Evolutionary conservation across 2,888 invertebrate species (phyloP), one percentile per base, ranked within the genome.

Genomic region (Papilio demoleus): DNA sequence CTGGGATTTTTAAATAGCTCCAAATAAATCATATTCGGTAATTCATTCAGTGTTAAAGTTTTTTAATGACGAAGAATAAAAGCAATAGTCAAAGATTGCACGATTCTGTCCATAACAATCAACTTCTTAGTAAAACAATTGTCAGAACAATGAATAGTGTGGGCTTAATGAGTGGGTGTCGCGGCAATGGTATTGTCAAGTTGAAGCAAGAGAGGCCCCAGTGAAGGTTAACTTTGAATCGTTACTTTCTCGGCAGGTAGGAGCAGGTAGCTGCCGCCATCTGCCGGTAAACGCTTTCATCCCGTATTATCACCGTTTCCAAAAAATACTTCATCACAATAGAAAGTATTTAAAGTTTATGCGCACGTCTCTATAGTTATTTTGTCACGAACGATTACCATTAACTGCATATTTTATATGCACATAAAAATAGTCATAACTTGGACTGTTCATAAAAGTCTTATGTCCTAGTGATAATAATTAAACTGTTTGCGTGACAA

Each of bases 251-350:
- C 83, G 81, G 74, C 76, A 74, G 74, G 77, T 72, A 73, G 77
- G 70, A 68, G 84, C 90, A 90, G 90, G 91, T 89, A 91, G 88
- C 74, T 81, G 91, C 74, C 81, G 80, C 82, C 90, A 88, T 88
- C 87, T 89, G 90, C 84, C 87, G 90, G 89, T 88, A 85, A 83
- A 79, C 86, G 87, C 90, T 90, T 90, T 92, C 86, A 90, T 90
- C 89, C 89, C 81, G 81, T 81, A 84, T 85, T 89, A 88, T 87
- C 86, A 85, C 82, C 81, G 86, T 87, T 86, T 87, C 86, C 86
- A 85, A 90, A 56, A 92, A 90, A 90, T 88, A 90, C 89, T 90
- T 90, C 87, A 88, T 88, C 88, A 88, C 87, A 81, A 90, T 87
- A 86, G 83, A 88, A 85, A 86, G 86, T 85, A 86, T 90, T 89